Evolutionary conservation across 2,888 invertebrate species (phyloP).

Genomic region (Theretra japonica): DNA sequence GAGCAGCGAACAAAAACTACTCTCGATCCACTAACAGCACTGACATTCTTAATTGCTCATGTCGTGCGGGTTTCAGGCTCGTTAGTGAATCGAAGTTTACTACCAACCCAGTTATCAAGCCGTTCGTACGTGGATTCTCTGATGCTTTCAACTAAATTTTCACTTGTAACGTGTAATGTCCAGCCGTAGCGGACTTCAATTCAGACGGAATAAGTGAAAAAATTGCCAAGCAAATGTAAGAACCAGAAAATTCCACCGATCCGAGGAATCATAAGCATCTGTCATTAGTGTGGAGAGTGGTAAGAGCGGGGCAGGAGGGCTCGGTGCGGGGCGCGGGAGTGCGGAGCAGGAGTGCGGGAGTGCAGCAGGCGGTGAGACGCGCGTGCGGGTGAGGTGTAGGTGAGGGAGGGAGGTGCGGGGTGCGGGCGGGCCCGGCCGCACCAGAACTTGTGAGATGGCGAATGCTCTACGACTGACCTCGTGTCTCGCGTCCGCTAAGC

Average conservation of each 20-base stretch:
- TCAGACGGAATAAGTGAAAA: constrained; percentile 2
- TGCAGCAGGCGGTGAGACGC: constrained; percentile 54
- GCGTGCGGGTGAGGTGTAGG: constrained; percentile 39
- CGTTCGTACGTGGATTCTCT: constrained; percentile 37
- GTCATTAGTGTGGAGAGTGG: constrained; percentile 7
- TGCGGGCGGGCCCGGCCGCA: constrained; percentile 63
- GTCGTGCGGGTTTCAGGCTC: constrained; percentile 4
- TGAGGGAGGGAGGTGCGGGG: constrained; percentile 37
- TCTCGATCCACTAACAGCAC: constrained; percentile 48
- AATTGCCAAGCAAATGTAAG: constrained; percentile 10
- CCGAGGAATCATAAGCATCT: constrained; percentile 15
- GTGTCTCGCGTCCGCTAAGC: constrained; percentile 71
- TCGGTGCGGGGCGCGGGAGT: constrained; percentile 48
- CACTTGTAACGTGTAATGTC: constrained; percentile 6
- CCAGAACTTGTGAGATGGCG: constrained; percentile 85
- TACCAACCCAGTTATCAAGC: constrained; percentile 34
- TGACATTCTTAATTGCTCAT: neutral
- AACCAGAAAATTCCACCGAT: constrained; percentile 24
- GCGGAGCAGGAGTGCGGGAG: constrained; percentile 45
- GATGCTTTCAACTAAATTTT: constrained; percentile 34
- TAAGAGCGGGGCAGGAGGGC: constrained; percentile 39
- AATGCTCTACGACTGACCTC: constrained; percentile 83
- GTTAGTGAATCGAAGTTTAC: constrained; percentile 34
- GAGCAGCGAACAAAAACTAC: constrained; percentile 46
- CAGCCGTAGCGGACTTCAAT: neutral